A percentile compares a stretch with the other conserved stretches of the same genome.
Conservation (phyloP, 2,888 invertebrate genomes). For the Rutpela maculata region DNA sequence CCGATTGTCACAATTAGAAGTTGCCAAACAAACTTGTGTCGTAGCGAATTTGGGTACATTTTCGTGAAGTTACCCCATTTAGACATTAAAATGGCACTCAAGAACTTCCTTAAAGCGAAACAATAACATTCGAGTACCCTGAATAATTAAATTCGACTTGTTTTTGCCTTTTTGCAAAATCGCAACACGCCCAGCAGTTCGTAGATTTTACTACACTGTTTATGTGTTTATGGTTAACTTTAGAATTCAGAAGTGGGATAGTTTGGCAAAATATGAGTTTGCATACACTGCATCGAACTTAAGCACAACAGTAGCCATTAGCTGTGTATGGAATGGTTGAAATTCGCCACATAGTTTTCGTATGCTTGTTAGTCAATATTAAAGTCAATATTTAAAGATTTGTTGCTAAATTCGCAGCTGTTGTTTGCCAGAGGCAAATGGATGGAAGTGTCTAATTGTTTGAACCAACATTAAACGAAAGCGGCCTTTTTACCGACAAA, state of each 20-base stretch:
- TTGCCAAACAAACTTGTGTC: neutral
- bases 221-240: neutral
- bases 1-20: neutral
- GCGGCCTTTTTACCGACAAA: no score
- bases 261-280: neutral
- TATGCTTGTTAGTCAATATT: neutral
- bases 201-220: neutral
- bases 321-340: neutral
- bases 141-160: neutral
- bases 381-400: neutral
- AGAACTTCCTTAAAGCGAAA: neutral
- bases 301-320: neutral
- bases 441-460: no score
- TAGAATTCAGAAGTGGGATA: neutral
- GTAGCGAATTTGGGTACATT: neutral
- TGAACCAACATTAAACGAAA: no score
- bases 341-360: neutral
- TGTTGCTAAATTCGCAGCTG: no score
- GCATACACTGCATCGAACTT: slow-evolving; percentile 11
- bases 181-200: neutral
- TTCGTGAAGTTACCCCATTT: neutral
- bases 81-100: neutral
- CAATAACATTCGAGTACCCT: neutral
- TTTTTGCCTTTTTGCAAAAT: neutral
- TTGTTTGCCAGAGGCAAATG: no score